Base-by-base conservation (phyloP, 2,888 invertebrate genomes). In the Odontothrips loti region DNA sequence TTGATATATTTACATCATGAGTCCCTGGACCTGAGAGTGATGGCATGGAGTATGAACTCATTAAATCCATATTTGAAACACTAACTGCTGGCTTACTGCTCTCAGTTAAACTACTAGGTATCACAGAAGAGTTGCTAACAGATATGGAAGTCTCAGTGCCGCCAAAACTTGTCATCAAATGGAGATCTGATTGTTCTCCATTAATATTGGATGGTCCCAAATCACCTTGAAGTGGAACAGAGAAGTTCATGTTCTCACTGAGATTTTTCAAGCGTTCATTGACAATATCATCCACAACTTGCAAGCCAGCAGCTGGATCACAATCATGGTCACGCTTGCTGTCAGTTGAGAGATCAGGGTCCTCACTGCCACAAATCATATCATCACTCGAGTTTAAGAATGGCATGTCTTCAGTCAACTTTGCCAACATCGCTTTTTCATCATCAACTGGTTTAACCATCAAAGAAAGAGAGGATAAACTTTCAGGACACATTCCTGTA, bases 211-310 rank as follows among this genome's bases (percentile, higher is more conserved):
- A 27, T 27, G 68, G 0, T 27, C 23, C 27, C 27, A 75, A 75
- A 23, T 27, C 68, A 75, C 12, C 27, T 27, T 75, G 68, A n/a
- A 75, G 10, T 27, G 68, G 68, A 27, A 75, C 68, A 23, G 68
- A 23, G 27, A 75, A 75, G 68, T 75, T 75, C 68, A 75, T 75
- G 23, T 75, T 75, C 12, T 75, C 68, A 75, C 68, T 75, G 23
- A 75, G 27, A 27, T 75, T 82, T 58, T 82, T 82, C 11, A 84
- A 51, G 10, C 83, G 82, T 63, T 84, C 84, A 51, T 81, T 83
- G 15, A 83, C 83, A 29, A 84, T 83, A 48, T 83, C 81, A 82
- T 84, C 84, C n/a, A 84, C 83, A 80, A 82, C 82, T 9, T 82
- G 83, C 47, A 83, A 68, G 27, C 82, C 81, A 17, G 68, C 68